Percentiles rank a stretch among this genome's conserved stretches.
phyloP scores from a whole-genome alignment of 2,113 vertebrate species.

The Ariopsis seemanni region DNA sequence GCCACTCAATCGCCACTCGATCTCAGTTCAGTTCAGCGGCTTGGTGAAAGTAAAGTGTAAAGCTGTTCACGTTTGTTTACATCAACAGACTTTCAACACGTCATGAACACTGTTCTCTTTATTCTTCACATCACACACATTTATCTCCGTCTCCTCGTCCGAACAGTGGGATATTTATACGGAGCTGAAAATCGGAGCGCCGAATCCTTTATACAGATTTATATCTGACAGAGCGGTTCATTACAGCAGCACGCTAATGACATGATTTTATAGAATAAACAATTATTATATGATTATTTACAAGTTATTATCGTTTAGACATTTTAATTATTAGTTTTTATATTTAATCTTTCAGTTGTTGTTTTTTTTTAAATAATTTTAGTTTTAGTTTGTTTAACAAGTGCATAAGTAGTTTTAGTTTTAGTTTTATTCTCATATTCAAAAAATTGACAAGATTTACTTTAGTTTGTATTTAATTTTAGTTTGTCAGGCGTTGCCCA shows the following conservation, averaged over 20 bases:
- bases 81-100: conserved; percentile 51
- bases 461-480: too few species aligned
- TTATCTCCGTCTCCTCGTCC: conserved; percentile 72
- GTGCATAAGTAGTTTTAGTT: too few species aligned
- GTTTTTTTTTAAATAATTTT: too few species aligned
- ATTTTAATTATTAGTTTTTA: too few species aligned
- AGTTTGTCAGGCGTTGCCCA: too few species aligned
- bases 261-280: neutral
- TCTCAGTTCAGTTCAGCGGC: conserved; percentile 38
- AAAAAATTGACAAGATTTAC: too few species aligned
- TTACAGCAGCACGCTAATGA: neutral
- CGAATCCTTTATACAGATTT: neutral
- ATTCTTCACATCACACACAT: conserved; percentile 71
- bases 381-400: too few species aligned
- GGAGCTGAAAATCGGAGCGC: conserved; percentile 56
- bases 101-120: conserved; percentile 70
- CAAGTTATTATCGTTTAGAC: too few species aligned
- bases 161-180: conserved; percentile 77
- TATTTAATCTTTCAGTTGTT: too few species aligned
- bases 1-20: neutral
- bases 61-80: conserved; percentile 38
- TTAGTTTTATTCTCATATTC: too few species aligned
- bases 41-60: neutral
- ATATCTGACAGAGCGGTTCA: neutral
- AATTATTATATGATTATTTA: too few species aligned